Percentiles rank a stretch among this genome's conserved stretches.
phyloP scores from a whole-genome alignment of 64 coral and sea anemone genomes.

The Trachythela sp. region DNA sequence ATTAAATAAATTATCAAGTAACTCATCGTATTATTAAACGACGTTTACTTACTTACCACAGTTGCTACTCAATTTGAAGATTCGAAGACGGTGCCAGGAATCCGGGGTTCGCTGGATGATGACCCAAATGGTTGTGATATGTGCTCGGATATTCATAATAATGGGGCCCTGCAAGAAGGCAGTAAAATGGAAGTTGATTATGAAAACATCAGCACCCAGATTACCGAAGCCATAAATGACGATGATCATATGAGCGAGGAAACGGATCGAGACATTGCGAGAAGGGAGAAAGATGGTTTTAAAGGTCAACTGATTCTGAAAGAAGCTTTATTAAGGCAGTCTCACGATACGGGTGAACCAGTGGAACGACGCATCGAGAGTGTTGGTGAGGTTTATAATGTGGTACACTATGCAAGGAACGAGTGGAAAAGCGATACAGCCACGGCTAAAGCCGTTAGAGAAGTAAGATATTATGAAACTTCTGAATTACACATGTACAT shows the following conservation, averaged over 20 bases:
- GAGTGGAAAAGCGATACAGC: conserved; percentile 54
- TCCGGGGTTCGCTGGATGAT: no score
- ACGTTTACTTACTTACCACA: no score
- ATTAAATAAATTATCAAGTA: no score
- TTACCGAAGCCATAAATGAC: background rate
- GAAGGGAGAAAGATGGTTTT: background rate
- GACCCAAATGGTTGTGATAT: background rate
- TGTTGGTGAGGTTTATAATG: background rate
- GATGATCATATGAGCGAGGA: background rate
- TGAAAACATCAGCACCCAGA: background rate
- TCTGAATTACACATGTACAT: background rate
- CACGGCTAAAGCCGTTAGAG: conserved; percentile 47
- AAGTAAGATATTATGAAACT: conserved; percentile 10
- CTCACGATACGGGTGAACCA: background rate
- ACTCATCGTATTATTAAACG: no score
- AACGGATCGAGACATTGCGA: background rate
- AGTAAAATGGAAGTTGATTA: background rate
- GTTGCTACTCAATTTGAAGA: no score
- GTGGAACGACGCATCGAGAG: background rate
- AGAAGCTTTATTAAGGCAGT: background rate
- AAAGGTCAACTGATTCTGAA: background rate
- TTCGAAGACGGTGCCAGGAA: no score
- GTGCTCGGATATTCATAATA: background rate
- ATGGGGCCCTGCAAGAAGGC: background rate
- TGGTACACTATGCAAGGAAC: conserved; percentile 15